Conservation (phyloP, 2,888 invertebrate species). For the Rhagophthalmus giganteus region DNA sequence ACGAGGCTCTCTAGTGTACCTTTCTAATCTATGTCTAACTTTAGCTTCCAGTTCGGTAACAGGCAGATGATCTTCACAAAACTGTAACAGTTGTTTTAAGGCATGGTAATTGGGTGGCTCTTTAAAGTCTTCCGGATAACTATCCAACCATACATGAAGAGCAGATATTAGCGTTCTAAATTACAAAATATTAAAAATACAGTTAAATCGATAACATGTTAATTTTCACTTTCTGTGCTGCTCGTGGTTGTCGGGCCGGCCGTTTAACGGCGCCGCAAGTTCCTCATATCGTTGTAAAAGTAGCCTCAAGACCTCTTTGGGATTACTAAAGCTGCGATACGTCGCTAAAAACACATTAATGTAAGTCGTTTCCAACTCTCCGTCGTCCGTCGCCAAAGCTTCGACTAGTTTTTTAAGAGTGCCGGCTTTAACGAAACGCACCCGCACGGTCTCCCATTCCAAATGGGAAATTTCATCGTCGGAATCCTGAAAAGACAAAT, state of each 20-base stretch:
- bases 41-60: slow-evolving; percentile 83
- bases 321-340: slow-evolving; percentile 87
- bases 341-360: slow-evolving; percentile 97
- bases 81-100: slow-evolving; percentile 80
- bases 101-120: slow-evolving; percentile 78
- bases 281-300: slow-evolving; percentile 78
- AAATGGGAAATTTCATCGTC: slow-evolving; percentile 93
- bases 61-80: slow-evolving; percentile 79
- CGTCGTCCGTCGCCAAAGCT: slow-evolving; percentile 90
- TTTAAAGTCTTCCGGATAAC: slow-evolving; percentile 93
- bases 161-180: slow-evolving; percentile 83
- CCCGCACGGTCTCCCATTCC: slow-evolving; percentile 98
- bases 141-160: slow-evolving; percentile 96
- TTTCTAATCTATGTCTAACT: slow-evolving; percentile 75
- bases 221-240: slow-evolving; percentile 69
- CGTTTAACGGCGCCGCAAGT: slow-evolving; percentile 62
- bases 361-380: slow-evolving; percentile 95
- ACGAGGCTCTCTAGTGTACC: slow-evolving; percentile 63
- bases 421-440: slow-evolving; percentile 94
- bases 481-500: slow-evolving; percentile 72
- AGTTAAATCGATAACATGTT: slow-evolving; percentile 14
- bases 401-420: slow-evolving; percentile 92
- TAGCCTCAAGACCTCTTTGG: slow-evolving; percentile 81
- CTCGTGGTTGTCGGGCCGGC: slow-evolving; percentile 62
- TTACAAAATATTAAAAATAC: slow-evolving; percentile 25